Percentiles rank a stretch among this genome's conserved stretches.
phyloP scores from a whole-genome alignment of 2,797 vertebrate species.

The Microcaecilia unicolor region DNA sequence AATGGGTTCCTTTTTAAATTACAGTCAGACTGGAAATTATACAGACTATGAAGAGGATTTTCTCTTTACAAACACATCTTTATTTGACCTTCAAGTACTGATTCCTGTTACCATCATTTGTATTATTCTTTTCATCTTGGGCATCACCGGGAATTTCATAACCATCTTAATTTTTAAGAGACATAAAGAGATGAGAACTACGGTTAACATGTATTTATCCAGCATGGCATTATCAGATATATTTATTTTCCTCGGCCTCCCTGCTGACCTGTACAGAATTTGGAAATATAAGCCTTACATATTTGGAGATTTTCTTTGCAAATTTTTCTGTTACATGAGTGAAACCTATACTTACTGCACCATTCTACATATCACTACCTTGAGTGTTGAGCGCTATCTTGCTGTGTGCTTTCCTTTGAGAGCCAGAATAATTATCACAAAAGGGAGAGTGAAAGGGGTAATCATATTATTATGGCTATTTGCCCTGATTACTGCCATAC shows the following conservation, averaged over 20 bases:
- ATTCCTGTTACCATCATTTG: conserved; percentile 57
- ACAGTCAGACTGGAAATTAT: neutral
- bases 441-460: conserved; percentile 46
- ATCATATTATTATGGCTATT: conserved; percentile 60
- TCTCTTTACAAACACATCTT: neutral
- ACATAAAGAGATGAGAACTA: conserved; percentile 62
- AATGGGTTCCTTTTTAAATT: neutral
- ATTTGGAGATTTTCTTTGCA: conserved; percentile 60
- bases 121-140: conserved; percentile 55
- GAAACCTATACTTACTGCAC: conserved; percentile 71
- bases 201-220: conserved; percentile 68
- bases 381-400: conserved; percentile 66
- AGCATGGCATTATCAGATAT: conserved; percentile 71
- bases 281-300: conserved; percentile 63
- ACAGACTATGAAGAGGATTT: neutral
- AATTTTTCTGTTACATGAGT: conserved; percentile 60
- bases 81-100: conserved; percentile 19
- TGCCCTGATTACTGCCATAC: conserved; percentile 51
- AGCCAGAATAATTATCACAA: conserved; percentile 57
- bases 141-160: conserved; percentile 56
- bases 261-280: conserved; percentile 64
- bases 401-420: conserved; percentile 65
- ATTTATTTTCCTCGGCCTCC: conserved; percentile 61
- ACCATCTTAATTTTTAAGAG: conserved; percentile 64
- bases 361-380: conserved; percentile 68